phyloP scores from a whole-genome alignment of 2,888 invertebrate species.

The Spilarctia lutea region DNA sequence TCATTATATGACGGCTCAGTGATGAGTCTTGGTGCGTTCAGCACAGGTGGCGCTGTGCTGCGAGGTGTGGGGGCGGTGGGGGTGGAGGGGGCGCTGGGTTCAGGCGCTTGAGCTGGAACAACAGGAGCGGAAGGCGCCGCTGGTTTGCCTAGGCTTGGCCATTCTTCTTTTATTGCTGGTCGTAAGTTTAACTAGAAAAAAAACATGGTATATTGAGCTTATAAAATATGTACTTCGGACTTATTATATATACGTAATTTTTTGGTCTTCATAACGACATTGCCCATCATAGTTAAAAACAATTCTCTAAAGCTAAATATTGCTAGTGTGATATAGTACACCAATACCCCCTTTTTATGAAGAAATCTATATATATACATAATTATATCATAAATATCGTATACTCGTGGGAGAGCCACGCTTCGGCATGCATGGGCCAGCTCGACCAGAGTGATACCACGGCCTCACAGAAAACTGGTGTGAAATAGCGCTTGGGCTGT shows the following conservation, averaged over 20 bases:
- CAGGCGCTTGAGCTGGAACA: background rate
- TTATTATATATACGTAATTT: background rate
- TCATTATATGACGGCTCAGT: constrained; percentile 14
- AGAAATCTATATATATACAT: too few relatives aligned
- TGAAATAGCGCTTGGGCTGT: too few relatives aligned
- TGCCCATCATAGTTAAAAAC: background rate
- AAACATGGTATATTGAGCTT: background rate
- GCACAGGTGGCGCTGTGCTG: constrained; percentile 17
- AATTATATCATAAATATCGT: too few relatives aligned
- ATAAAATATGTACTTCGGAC: background rate
- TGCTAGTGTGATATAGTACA: too few relatives aligned
- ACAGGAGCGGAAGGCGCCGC: constrained; percentile 18
- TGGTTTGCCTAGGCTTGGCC: constrained; percentile 69
- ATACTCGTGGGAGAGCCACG: too few relatives aligned
- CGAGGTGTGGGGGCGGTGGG: background rate
- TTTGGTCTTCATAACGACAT: background rate
- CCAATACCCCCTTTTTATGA: too few relatives aligned
- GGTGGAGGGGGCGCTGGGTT: background rate
- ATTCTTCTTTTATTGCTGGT: constrained; percentile 65
- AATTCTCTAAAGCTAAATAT: background rate
- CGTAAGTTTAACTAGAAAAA: constrained; percentile 64
- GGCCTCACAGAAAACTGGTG: too few relatives aligned
- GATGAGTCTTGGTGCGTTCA: constrained; percentile 61
- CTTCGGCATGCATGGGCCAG: too few relatives aligned
- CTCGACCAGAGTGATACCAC: too few relatives aligned